A percentile compares a stretch with the other conserved stretches of the same genome.
phyloP scores from a whole-genome alignment of 2,113 vertebrate genomes.

The Daphoenositta chrysoptera region DNA sequence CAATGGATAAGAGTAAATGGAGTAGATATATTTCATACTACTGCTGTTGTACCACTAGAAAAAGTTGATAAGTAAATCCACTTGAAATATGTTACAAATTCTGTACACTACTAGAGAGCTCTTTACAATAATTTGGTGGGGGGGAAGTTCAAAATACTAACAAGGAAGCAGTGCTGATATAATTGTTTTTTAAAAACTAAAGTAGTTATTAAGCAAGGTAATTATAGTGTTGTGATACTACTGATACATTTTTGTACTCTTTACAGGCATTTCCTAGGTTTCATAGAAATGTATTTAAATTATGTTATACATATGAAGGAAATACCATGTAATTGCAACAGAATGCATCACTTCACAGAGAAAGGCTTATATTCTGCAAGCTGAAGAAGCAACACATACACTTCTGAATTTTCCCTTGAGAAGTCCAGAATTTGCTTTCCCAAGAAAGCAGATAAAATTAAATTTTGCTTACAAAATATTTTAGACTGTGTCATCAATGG shows the following conservation, averaged over 20 bases:
- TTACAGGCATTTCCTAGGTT: background rate
- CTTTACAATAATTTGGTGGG: conserved; percentile 27
- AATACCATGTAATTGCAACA: background rate
- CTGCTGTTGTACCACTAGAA: conserved; percentile 68
- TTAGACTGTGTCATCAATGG: background rate
- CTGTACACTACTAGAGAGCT: conserved; percentile 51
- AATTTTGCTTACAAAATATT: background rate
- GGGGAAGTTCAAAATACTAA: conserved; percentile 24
- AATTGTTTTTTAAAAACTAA: background rate
- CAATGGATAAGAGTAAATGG: conserved; percentile 77
- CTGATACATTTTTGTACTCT: background rate
- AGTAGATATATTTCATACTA: conserved; percentile 75
- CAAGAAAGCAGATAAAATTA: background rate
- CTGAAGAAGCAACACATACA: background rate
- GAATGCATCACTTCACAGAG: background rate
- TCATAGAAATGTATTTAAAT: background rate
- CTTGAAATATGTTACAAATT: conserved; percentile 62
- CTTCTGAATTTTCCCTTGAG: background rate
- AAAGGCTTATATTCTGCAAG: background rate
- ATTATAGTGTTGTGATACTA: background rate
- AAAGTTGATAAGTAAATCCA: conserved; percentile 78
- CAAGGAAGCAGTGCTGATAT: background rate
- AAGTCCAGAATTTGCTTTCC: background rate
- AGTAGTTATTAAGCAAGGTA: conserved; percentile 8
- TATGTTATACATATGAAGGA: background rate